Conservation (phyloP, 2,113 vertebrate genomes). For the Callospermophilus lateralis region DNA sequence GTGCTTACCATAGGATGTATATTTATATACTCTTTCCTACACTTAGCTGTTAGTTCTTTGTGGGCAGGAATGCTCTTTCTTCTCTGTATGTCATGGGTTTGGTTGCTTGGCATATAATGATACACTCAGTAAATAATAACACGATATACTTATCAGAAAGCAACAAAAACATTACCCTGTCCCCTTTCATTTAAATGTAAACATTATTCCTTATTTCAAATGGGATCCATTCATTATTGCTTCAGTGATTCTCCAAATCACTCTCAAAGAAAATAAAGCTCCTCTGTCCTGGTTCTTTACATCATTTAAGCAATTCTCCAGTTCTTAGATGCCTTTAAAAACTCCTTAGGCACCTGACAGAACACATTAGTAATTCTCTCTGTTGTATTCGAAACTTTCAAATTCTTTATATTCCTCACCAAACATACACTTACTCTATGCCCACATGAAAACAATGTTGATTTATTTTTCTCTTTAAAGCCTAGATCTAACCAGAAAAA, state of each 20-base stretch:
- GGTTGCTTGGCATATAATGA: background rate
- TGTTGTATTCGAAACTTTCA: background rate
- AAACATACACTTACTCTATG: background rate
- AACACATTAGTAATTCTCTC: background rate
- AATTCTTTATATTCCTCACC: background rate
- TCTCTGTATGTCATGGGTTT: background rate
- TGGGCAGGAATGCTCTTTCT: background rate
- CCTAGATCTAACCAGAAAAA: background rate
- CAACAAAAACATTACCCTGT: background rate
- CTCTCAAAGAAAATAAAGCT: background rate
- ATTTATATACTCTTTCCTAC: background rate
- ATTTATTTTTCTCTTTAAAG: conserved; percentile 5
- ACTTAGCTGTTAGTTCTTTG: background rate
- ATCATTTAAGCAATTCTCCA: background rate
- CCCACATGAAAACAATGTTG: background rate
- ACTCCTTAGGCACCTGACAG: background rate
- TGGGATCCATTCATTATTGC: background rate
- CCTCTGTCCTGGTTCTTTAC: background rate
- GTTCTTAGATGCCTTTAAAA: background rate
- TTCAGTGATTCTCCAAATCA: background rate
- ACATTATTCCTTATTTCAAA: background rate
- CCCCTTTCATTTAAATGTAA: background rate
- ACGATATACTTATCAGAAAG: background rate
- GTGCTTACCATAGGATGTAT: background rate
- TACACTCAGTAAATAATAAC: background rate